Conservation (phyloP, 2,113 vertebrate genomes). For the Takifugu flavidus region DNA sequence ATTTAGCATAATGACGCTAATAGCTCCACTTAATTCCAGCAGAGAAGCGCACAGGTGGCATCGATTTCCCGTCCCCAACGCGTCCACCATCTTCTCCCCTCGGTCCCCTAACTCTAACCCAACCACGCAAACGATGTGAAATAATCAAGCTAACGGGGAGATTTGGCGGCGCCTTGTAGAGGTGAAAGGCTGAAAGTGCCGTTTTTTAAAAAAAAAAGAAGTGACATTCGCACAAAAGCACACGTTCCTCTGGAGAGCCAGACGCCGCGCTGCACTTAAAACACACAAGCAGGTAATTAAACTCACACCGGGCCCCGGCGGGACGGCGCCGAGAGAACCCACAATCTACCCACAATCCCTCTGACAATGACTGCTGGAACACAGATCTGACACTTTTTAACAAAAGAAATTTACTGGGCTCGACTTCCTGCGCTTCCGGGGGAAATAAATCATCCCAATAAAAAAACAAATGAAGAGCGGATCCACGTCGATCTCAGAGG, state of each 20-base stretch:
- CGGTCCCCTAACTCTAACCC: too few relatives aligned
- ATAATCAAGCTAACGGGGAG: too few relatives aligned
- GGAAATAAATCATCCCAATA: slow-evolving; percentile 65
- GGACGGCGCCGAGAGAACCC: slow-evolving; percentile 32
- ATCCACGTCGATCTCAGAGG: too few relatives aligned
- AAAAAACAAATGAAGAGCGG: slow-evolving; percentile 50
- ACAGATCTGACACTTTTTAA: slow-evolving; percentile 69
- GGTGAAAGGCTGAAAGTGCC: too few relatives aligned
- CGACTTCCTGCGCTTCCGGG: slow-evolving; percentile 45
- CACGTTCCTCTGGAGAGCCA: slow-evolving; percentile 1
- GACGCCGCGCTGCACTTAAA: slow-evolving; percentile 27
- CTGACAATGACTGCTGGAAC: slow-evolving; percentile 67
- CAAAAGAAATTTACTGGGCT: slow-evolving; percentile 70
- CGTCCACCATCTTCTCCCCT: neutral
- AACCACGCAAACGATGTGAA: too few relatives aligned
- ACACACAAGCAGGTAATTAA: slow-evolving; percentile 31
- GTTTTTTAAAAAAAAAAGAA: too few relatives aligned
- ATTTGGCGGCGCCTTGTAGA: too few relatives aligned
- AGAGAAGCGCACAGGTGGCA: neutral
- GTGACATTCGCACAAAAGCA: neutral
- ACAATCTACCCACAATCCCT: slow-evolving; percentile 50
- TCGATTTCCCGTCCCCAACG: neutral
- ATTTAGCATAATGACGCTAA: too few relatives aligned
- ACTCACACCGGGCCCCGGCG: slow-evolving; percentile 21
- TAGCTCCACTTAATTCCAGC: too few relatives aligned